Evolutionary conservation across 53 echinoderm and acorn worm genomes (phyloP), one percentile per base, ranked within the genome.

Genomic region (Holothuria scabra): DNA sequence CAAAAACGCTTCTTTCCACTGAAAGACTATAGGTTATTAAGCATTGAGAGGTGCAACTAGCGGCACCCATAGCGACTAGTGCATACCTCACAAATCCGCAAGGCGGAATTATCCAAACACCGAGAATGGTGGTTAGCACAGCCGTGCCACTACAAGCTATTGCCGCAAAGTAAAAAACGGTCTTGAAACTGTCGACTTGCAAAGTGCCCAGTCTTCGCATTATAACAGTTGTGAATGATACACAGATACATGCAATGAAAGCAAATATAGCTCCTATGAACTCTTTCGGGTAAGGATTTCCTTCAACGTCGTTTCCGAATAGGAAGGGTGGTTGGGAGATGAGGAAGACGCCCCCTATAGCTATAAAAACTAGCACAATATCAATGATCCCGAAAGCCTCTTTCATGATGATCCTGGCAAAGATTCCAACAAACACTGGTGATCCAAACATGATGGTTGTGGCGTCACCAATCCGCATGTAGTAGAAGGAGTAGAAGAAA

Each of bases 251-350:
- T 5, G 62, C 63, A 24, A 28, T 5, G 46, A 81, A 22, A n/a
- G 82, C 82, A 2, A 64, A 25, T 7, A 64, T 26, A 6, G 44
- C 82, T 14, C 82, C 82, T 32, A 81, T 81, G n/a, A 81, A 38
- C 31, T 81, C 79, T 55, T 29, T 18, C 31, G 28, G 13, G 57
- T 56, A 25, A 24, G 8, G 9, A 5, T 28, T 61, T 31, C 0
- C 59, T 57, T 28, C 80, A 12, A 19, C 33, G 1, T 28, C 60
- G 8, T n/a, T 25, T 63, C 65, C 65, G 25, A 81, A 81, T 19
- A 81, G 4, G 35, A 81, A 81, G 20, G 82, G 63, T 4, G 82
- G 82, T 0, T 64, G 82, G 22, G 82, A 59, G 60, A 81, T 81
- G 2, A 81, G 38, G 29, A 81, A 64, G 14, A 81, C 82, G 25